A percentile compares a stretch with the other conserved stretches of the same genome.
phyloP scores from a whole-genome alignment of 35 echinoderm and acorn worm genomes.

The Ophioderma brevispina region DNA sequence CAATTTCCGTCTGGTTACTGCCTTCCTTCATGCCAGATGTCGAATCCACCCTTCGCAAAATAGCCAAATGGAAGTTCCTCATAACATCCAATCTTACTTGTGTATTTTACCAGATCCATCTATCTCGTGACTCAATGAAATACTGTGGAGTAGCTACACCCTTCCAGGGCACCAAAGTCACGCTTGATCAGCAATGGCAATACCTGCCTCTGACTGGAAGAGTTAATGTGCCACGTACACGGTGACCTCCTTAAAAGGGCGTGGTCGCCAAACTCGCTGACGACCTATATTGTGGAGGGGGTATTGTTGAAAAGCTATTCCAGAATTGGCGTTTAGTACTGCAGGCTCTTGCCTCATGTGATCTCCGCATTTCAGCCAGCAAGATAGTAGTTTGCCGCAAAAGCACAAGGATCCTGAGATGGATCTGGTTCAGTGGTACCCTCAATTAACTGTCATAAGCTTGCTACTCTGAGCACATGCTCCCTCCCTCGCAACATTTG shows the following conservation, averaged over 20 bases:
- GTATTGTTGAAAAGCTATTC: slow-evolving; percentile 7
- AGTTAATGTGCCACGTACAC: slow-evolving; percentile 38
- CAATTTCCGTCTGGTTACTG: slow-evolving; percentile 58
- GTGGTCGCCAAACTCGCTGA: slow-evolving; percentile 52
- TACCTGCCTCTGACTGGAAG: slow-evolving; percentile 51
- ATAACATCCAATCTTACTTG: slow-evolving; percentile 61
- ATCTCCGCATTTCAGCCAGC: slow-evolving; percentile 32
- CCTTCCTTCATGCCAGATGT: slow-evolving; percentile 47
- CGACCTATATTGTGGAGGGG: slow-evolving; percentile 54
- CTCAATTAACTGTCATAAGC: slow-evolving; percentile 18
- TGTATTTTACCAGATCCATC: slow-evolving; percentile 61
- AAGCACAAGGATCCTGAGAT: slow-evolving; percentile 26
- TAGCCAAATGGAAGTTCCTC: slow-evolving; percentile 52
- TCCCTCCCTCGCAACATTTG: no score
- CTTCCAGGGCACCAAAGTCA: slow-evolving; percentile 26
- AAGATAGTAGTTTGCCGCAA: slow-evolving; percentile 38
- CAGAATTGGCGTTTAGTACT: slow-evolving; percentile 23
- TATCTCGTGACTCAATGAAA: no score
- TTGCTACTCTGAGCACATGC: slow-evolving; percentile 34
- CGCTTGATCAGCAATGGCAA: slow-evolving; percentile 49
- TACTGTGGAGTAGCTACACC: slow-evolving; percentile 44
- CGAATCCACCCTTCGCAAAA: no score
- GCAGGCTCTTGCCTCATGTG: background rate
- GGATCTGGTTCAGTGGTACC: slow-evolving; percentile 66
- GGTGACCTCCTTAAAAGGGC: slow-evolving; percentile 46